These are phyloP conservation scores for Hylaea fasciaria DNA, from an alignment of 2,888 invertebrate species.

Conservation along the genomic window DNA sequence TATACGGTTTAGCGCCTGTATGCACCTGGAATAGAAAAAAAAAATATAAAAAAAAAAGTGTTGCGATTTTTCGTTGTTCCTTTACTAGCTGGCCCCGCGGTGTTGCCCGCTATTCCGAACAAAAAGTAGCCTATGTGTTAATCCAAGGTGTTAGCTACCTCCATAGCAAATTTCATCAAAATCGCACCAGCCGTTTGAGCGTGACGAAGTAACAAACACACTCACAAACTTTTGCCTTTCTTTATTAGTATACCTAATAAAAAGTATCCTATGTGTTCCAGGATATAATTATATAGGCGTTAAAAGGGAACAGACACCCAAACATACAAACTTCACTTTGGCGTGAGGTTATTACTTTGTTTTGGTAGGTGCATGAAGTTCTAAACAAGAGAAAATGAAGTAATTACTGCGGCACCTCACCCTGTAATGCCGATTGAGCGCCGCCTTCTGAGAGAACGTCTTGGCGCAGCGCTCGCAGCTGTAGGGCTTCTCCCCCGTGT, in stretches of 20 bases:
- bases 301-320: too few relatives aligned
- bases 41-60: too few relatives aligned
- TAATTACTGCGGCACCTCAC: slow-evolving; percentile 52
- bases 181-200: too few relatives aligned
- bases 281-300: too few relatives aligned
- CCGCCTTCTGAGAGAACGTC: slow-evolving; percentile 74
- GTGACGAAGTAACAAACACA: too few relatives aligned
- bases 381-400: not conserved
- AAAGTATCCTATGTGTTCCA: too few relatives aligned
- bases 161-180: not conserved
- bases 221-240: too few relatives aligned
- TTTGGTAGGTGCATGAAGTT: not conserved
- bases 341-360: too few relatives aligned
- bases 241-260: too few relatives aligned
- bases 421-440: slow-evolving; percentile 80
- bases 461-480: slow-evolving; percentile 65
- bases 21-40: slow-evolving; percentile 58
- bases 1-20: slow-evolving; percentile 72
- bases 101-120: not conserved
- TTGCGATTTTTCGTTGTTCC: too few relatives aligned
- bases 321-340: too few relatives aligned
- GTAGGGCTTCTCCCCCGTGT: slow-evolving; percentile 73
- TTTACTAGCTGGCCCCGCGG: not conserved
- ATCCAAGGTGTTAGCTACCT: not conserved
- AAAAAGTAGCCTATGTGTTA: not conserved